These are phyloP conservation scores for Telenomus remus DNA, from an alignment of 1,140 invertebrate species.

Conservation along the genomic window DNA sequence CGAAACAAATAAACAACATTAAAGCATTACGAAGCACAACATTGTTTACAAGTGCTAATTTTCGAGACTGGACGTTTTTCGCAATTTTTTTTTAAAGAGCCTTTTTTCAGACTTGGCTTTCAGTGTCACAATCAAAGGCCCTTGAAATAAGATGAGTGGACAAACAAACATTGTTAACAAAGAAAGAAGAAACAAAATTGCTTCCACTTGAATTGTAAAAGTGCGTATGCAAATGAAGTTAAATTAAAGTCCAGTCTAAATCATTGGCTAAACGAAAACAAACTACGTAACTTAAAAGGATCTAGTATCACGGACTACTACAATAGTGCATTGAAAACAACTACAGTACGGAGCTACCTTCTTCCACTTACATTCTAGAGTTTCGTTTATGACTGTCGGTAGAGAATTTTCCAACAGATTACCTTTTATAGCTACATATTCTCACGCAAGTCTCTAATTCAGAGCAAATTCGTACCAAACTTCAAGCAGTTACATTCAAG, in stretches of 20 bases:
- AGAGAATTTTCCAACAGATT: constrained; percentile 25
- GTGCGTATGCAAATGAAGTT: constrained; percentile 12
- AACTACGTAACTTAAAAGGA: constrained; percentile 54
- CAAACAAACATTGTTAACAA: constrained; percentile 8
- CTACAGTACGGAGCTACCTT: constrained; percentile 58
- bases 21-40: constrained; percentile 59
- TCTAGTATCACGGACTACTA: constrained; percentile 50
- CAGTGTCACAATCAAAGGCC: constrained; percentile 2
- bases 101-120: constrained; percentile 3
- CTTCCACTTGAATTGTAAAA: no score
- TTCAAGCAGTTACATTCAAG: neutral
- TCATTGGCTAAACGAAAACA: constrained; percentile 37
- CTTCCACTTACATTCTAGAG: constrained; percentile 55
- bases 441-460: constrained; percentile 18
- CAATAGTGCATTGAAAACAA: constrained; percentile 47
- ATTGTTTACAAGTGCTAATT: constrained; percentile 54
- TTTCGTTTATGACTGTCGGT: constrained; percentile 48
- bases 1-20: constrained; percentile 59
- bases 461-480: constrained; percentile 11
- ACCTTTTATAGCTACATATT: constrained; percentile 28
- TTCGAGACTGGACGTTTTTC: constrained; percentile 33
- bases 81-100: constrained; percentile 10
- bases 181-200: constrained; percentile 15
- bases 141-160: neutral
- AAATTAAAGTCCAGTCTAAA: constrained; percentile 35